Percentiles rank a stretch among this genome's conserved stretches.
Evolutionary conservation across 1,140 invertebrate species (phyloP).

Genomic region (Drosophila willistoni): DNA sequence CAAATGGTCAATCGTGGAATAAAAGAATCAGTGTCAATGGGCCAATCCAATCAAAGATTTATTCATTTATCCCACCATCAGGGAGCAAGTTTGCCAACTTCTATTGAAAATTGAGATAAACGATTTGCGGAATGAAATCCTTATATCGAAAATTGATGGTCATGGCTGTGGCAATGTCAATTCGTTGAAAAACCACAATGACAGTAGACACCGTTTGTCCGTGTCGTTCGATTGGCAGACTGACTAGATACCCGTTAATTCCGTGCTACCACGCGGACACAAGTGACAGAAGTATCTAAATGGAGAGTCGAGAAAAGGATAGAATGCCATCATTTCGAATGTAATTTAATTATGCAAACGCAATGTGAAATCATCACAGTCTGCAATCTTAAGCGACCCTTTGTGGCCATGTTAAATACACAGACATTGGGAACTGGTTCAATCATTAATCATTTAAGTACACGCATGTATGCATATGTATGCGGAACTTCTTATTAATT

Average conservation of each 20-base stretch:
- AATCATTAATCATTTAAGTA: slow-evolving; percentile 12
- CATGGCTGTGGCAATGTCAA: slow-evolving; percentile 1
- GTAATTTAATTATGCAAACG: slow-evolving; percentile 14
- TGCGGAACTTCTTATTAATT: slow-evolving; percentile 13
- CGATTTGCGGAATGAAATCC: slow-evolving; percentile 31
- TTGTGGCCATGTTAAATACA: neutral
- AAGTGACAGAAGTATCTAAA: neutral
- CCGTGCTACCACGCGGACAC: neutral
- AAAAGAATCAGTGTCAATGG: slow-evolving; percentile 4
- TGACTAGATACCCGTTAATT: neutral
- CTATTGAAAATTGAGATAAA: slow-evolving; percentile 13
- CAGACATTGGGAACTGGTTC: neutral
- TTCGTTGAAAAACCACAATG: slow-evolving; percentile 6
- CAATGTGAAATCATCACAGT: slow-evolving; percentile 6
- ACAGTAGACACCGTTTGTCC: slow-evolving; percentile 4
- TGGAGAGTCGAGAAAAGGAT: neutral
- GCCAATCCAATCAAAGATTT: slow-evolving; percentile 5
- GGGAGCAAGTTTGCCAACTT: neutral
- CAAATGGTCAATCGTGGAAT: neutral
- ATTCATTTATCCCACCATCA: slow-evolving; percentile 3
- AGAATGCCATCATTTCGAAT: neutral
- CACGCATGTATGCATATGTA: slow-evolving; percentile 6
- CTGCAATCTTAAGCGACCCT: slow-evolving; percentile 4
- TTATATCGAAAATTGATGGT: slow-evolving; percentile 5
- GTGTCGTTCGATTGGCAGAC: neutral